Conservation (phyloP, 35 echinoderm and acorn worm species). For the Chiridota heheva region DNA sequence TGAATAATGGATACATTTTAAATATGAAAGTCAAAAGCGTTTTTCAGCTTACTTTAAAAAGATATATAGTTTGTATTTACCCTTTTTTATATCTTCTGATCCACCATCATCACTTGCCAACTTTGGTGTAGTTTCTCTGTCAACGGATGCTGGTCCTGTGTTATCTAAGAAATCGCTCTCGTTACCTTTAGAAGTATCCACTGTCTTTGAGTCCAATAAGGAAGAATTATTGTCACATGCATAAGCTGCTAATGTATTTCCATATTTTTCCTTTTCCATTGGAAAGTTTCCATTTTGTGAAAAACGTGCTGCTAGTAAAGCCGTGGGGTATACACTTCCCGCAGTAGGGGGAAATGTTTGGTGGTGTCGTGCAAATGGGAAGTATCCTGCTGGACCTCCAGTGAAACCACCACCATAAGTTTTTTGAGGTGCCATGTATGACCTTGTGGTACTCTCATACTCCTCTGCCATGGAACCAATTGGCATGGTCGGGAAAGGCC, state of each 20-base stretch:
- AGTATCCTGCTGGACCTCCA: slow-evolving; percentile 36
- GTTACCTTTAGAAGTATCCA: slow-evolving; percentile 24
- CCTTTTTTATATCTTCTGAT: slow-evolving; percentile 13
- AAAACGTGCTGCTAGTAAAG: slow-evolving; percentile 31
- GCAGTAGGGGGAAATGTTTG: slow-evolving; percentile 29
- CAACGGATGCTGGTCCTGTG: slow-evolving; percentile 45
- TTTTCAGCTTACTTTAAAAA: no score
- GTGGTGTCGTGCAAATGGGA: slow-evolving; percentile 34
- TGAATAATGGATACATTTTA: no score
- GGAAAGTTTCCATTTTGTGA: slow-evolving; percentile 48
- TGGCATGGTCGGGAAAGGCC: slow-evolving; percentile 44
- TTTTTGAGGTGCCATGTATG: slow-evolving; percentile 42
- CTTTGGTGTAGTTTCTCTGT: slow-evolving; percentile 32
- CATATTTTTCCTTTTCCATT: slow-evolving; percentile 49
- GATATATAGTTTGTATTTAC: slow-evolving; percentile 32
- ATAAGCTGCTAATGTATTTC: slow-evolving; percentile 34
- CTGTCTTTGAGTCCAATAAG: slow-evolving; percentile 17
- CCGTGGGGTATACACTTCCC: slow-evolving; percentile 34
- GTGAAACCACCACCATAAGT: slow-evolving; percentile 33
- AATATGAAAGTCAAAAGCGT: no score
- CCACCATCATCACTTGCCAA: slow-evolving; percentile 13
- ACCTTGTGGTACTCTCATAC: slow-evolving; percentile 29
- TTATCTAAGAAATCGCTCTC: slow-evolving; percentile 37
- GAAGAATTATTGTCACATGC: slow-evolving; percentile 27
- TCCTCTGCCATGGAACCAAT: slow-evolving; percentile 34